phyloP scores from a whole-genome alignment of 2,797 vertebrate genomes.

The Etheostoma nigrum region DNA sequence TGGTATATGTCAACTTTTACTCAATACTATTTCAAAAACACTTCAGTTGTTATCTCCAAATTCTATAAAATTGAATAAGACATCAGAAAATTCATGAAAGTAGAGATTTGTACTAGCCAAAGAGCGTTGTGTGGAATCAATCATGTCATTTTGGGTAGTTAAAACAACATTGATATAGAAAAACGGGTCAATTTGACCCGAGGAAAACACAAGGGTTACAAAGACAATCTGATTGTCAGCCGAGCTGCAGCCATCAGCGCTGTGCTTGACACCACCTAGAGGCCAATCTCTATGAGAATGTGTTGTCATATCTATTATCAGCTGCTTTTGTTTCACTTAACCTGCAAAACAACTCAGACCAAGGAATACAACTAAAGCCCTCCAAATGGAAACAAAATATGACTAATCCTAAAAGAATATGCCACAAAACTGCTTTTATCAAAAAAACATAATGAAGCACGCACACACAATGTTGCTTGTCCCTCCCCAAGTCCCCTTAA shows the following conservation, averaged over 20 bases:
- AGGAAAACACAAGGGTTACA: neutral
- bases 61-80: too few species aligned
- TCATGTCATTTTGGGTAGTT: too few species aligned
- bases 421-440: neutral
- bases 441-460: too few species aligned
- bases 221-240: neutral
- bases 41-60: too few species aligned
- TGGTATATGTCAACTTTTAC: too few species aligned
- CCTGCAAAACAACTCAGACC: neutral
- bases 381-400: neutral
- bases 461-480: neutral
- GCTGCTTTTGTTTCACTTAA: conserved; percentile 1
- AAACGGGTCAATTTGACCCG: too few species aligned
- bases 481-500: neutral
- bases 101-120: too few species aligned
- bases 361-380: neutral
- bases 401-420: neutral
- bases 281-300: neutral
- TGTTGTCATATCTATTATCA: neutral
- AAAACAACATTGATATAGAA: too few species aligned
- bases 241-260: neutral
- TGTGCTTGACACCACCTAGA: conserved; percentile 2
- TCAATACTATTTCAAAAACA: too few species aligned
- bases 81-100: too few species aligned
- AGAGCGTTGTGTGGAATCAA: too few species aligned